These are phyloP conservation scores for Rhorus exstirpatorius DNA, from an alignment of 2,888 invertebrate genomes.

Conservation along the genomic window DNA sequence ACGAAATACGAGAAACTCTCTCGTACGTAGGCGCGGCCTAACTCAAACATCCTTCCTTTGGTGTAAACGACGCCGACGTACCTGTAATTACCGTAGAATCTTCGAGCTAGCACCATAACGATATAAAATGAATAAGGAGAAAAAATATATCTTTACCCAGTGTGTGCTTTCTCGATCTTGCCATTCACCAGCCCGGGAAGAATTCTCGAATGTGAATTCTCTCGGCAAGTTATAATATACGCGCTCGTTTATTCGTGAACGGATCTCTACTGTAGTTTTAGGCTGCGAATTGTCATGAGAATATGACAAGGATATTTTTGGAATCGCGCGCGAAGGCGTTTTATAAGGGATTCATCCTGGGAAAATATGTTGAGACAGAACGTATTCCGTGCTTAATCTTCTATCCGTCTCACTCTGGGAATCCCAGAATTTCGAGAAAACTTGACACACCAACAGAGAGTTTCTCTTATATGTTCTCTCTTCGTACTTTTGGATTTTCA, in stretches of 20 bases:
- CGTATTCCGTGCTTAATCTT: constrained; percentile 28
- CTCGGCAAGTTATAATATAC: constrained; percentile 36
- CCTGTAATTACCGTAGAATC: constrained; percentile 49
- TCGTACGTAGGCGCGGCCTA: constrained; percentile 82
- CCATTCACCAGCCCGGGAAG: too few species aligned
- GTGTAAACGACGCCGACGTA: constrained; percentile 76
- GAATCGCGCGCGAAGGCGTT: constrained; percentile 58
- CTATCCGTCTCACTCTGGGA: constrained; percentile 57
- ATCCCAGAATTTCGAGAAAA: constrained; percentile 45
- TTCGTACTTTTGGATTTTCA: background rate
- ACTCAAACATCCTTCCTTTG: constrained; percentile 85
- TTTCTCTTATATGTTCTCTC: background rate
- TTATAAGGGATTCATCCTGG: constrained; percentile 63
- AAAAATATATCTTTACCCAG: constrained; percentile 25
- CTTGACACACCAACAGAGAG: constrained; percentile 10
- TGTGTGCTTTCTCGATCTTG: constrained; percentile 15
- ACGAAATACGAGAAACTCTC: constrained; percentile 59
- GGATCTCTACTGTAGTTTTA: constrained; percentile 26
- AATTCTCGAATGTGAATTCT: constrained; percentile 6
- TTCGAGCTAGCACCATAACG: constrained; percentile 15
- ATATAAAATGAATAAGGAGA: constrained; percentile 28
- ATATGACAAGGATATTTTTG: too few species aligned
- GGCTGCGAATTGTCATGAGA: too few species aligned
- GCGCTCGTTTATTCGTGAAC: constrained; percentile 4
- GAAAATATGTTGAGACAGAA: constrained; percentile 6